A percentile compares a stretch with the other conserved stretches of the same genome.
Conservation (phyloP, 2,888 invertebrate species). For the Drosophila macrospina region DNA sequence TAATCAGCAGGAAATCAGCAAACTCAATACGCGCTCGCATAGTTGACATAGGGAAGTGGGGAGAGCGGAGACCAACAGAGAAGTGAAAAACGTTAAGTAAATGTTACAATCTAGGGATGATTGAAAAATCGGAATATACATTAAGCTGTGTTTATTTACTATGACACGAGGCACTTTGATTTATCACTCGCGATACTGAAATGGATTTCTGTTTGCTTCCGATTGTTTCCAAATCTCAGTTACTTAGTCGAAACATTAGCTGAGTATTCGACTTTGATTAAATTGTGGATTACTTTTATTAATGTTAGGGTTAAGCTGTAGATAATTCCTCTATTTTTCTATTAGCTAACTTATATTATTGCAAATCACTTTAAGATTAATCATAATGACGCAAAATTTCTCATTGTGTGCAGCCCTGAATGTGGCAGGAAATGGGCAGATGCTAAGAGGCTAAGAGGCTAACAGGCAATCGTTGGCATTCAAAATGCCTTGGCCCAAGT, state of each 20-base stretch:
- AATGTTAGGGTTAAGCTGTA: neutral
- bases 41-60: neutral
- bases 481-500: conserved; percentile 54
- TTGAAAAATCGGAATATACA: neutral
- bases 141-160: neutral
- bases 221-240: neutral
- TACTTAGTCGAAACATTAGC: neutral
- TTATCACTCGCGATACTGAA: conserved; percentile 1
- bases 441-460: no score
- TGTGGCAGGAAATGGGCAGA: conserved; percentile 29
- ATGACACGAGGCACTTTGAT: conserved; percentile 3
- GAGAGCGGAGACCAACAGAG: neutral
- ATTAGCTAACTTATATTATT: conserved; percentile 10
- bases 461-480: conserved; percentile 60
- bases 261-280: neutral
- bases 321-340: neutral
- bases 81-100: conserved; percentile 25
- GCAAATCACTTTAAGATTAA: conserved; percentile 27
- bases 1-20: conserved; percentile 52
- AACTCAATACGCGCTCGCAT: neutral
- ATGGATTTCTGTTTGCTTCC: neutral
- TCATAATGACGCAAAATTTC: conserved; percentile 22
- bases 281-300: neutral
- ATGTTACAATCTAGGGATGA: conserved; percentile 1
- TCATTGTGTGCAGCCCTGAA: conserved; percentile 18